These are phyloP conservation scores for Melinaea menophilus DNA, from an alignment of 2,888 invertebrate genomes.

Conservation along the genomic window DNA sequence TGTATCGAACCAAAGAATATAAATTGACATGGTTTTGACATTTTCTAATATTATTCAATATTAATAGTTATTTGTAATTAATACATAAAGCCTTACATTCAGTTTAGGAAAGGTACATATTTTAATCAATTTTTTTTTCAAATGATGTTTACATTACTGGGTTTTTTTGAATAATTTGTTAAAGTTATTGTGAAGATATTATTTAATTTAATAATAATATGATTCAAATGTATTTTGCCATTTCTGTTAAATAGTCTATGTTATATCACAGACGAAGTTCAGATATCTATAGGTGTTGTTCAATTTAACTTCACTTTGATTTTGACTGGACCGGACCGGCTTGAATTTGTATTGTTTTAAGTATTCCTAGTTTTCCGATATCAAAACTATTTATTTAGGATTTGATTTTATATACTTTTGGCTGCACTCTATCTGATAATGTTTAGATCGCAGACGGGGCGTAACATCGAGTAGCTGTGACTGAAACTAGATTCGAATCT, in stretches of 20 bases:
- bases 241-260: conserved; percentile 1
- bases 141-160: too few species aligned
- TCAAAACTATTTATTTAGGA: background rate
- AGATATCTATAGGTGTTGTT: conserved; percentile 20
- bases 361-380: too few species aligned
- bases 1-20: background rate
- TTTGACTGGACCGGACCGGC: too few species aligned
- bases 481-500: conserved; percentile 25
- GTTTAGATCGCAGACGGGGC: conserved; percentile 28
- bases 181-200: too few species aligned
- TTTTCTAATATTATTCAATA: background rate
- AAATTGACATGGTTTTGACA: background rate
- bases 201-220: background rate
- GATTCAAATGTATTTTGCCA: background rate
- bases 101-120: too few species aligned
- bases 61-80: too few species aligned
- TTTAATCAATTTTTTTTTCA: too few species aligned
- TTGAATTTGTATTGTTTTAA: too few species aligned
- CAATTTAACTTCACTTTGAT: too few species aligned
- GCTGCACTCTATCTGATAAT: conserved; percentile 23
- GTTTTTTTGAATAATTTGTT: too few species aligned
- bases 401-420: conserved; percentile 5
- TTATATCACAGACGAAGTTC: conserved; percentile 21
- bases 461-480: conserved; percentile 28
- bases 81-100: too few species aligned